phyloP scores from a whole-genome alignment of 2,888 invertebrate species.

The Lithophane ornitopus region DNA sequence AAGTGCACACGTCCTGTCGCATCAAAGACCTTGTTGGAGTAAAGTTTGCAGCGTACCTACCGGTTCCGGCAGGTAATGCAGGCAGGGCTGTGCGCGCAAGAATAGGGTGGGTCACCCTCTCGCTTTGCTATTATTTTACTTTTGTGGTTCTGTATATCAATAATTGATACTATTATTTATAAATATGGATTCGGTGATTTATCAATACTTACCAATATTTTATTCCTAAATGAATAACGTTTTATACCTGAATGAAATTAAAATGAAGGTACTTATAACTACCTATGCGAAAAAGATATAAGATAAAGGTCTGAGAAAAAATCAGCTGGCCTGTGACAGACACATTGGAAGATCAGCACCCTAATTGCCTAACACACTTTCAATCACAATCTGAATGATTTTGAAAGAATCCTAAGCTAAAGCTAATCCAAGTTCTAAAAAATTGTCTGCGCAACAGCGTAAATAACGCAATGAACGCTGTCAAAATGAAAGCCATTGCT shows the following conservation, averaged over 20 bases:
- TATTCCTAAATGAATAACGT: too few species aligned
- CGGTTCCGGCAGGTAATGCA: slow-evolving; percentile 67
- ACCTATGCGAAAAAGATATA: not conserved
- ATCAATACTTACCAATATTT: too few species aligned
- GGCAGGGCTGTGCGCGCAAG: slow-evolving; percentile 44
- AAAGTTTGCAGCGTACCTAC: slow-evolving; percentile 69
- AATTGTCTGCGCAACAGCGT: too few species aligned
- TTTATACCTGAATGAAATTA: not conserved
- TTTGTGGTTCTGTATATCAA: not conserved
- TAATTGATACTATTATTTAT: not conserved
- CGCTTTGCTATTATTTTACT: not conserved
- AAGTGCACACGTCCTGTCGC: slow-evolving; percentile 62
- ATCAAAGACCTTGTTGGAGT: slow-evolving; percentile 69
- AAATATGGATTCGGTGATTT: not conserved
- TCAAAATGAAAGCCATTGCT: too few species aligned
- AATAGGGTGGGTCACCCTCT: slow-evolving; percentile 58
- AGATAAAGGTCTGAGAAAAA: not conserved
- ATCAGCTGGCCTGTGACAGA: too few species aligned
- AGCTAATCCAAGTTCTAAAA: too few species aligned
- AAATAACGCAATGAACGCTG: too few species aligned
- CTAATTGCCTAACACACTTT: too few species aligned
- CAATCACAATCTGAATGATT: too few species aligned
- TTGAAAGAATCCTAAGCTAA: too few species aligned
- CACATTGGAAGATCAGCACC: not conserved
- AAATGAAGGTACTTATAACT: not conserved